Base-by-base conservation (phyloP, 1,140 invertebrate species). In the Battus philenor region DNA sequence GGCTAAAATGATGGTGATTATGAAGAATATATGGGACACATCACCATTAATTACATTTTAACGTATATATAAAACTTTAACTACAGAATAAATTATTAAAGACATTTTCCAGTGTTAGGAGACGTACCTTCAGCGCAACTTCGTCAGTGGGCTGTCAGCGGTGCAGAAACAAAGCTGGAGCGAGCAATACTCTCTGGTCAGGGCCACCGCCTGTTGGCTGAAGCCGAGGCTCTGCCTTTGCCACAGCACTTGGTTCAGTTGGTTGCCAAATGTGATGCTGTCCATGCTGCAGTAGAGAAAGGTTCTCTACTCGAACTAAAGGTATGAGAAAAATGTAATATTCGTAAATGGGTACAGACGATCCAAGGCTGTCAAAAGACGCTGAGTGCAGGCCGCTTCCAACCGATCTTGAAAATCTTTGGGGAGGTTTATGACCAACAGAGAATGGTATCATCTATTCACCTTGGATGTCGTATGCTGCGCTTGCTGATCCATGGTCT, bases 181-280 rank as follows among this genome's bases (percentile, higher is more conserved):
- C 88, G 93, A 61, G 84, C 93, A 0, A 90, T 95, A 1, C 74
- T 95, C 5, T 92, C 93, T 50, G 94, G 94, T 1, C 92, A 93
- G 78, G 94, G 94, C 12, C 88, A 89, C 20, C 88, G 92, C 53
- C 75, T 95, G 11, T 67, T 94, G 27, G 89, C 90, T 6, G 91
- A 93, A 69, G 87, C 90, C 29, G 90, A 91, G 0, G 83, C 89
- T 0, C 90, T 93, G 68, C 87, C 90, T 2, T 88, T 90, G 48
- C 89, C 92, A 0, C 81, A 89, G 53, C 88, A 89, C 46, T 93
- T 94, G 26, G 91, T 91, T 0, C 86, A 87, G 22, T 89, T 94
- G 43, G 89, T 95, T 87, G 90, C 88, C 4, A 91, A 90, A 72
- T 92, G 92, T 20, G 87, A 89, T 22, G 84, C 89, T 27, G 79